These are phyloP conservation scores for Endomychus coccineus DNA, from an alignment of 2,888 invertebrate species.

Conservation along the genomic window DNA sequence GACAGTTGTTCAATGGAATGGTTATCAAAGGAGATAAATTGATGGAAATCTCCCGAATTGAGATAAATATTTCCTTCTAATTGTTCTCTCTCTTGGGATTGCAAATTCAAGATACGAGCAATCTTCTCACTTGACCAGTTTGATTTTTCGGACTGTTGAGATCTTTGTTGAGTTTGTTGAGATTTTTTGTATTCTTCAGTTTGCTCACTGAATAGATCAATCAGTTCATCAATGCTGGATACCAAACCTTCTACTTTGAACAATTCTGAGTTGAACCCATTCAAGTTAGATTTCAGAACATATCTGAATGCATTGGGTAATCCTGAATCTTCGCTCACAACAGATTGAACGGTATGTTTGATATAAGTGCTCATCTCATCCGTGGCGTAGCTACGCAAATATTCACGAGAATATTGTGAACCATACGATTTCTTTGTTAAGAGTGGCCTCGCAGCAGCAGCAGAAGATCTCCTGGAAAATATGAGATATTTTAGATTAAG, in stretches of 20 bases:
- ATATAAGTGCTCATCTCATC: conserved; percentile 44
- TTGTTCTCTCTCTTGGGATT: conserved; percentile 46
- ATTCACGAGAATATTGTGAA: conserved; percentile 47
- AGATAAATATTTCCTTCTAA: conserved; percentile 51
- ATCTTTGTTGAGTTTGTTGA: conserved; percentile 21
- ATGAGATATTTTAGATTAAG: too few species aligned
- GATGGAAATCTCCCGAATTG: conserved; percentile 43
- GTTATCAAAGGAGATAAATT: conserved; percentile 50
- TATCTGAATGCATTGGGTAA: conserved; percentile 46
- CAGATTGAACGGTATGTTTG: conserved; percentile 40
- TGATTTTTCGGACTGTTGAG: conserved; percentile 21
- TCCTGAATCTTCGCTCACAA: conserved; percentile 52
- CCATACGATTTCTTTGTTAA: conserved; percentile 42
- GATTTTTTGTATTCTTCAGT: conserved; percentile 28
- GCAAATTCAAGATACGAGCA: conserved; percentile 51
- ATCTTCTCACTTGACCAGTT: conserved; percentile 51
- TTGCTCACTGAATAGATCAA: conserved; percentile 32
- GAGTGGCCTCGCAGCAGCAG: conserved; percentile 40
- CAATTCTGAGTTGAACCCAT: conserved; percentile 36
- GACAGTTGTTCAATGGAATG: conserved; percentile 48
- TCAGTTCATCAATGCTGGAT: conserved; percentile 44
- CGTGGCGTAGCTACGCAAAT: conserved; percentile 40
- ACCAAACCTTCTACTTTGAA: conserved; percentile 36
- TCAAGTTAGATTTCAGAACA: conserved; percentile 30
- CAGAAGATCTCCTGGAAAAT: conserved; percentile 38